Base-by-base conservation (phyloP, 2,888 invertebrate species). In the Mantis religiosa region DNA sequence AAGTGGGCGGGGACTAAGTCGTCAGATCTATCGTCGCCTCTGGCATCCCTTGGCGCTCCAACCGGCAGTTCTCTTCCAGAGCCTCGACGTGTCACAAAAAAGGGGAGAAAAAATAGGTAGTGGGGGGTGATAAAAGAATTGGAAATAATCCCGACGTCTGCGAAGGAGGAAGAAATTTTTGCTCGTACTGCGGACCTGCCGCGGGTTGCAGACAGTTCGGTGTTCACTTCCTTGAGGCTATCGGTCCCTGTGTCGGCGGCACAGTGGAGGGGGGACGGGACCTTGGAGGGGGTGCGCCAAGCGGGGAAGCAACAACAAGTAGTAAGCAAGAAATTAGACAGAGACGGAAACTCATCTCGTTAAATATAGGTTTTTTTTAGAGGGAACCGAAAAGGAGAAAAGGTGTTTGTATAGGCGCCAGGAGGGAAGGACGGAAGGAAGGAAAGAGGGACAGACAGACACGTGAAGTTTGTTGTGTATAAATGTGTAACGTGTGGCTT, bases 11-110 rank as follows among this genome's bases (percentile, higher is more conserved):
- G 71, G 89, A 8, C 88, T 54, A 41, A 47, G 47, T 25, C 54
- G 54, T 41, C 41, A 41, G 34, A 41, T 87, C 87, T 82, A 25
- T 81, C 81, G 47, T 54, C 84, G 83, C 54, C 88, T 27, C 88
- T 82, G 82, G 47, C 85, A 4, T 28, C 83, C 12, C 82, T 88
- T 89, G 85, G 85, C n/a, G 28, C 27, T 27, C 47, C 71, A 81
- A 81, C 89, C 88, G 81, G 89, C 89, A 89, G 89, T 85, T 30
- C 47, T n/a, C 81, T 84, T n/a, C 41, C 81, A 28, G 89, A 84
- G 84, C 84, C 84, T 83, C 88, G 41, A 41, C 28, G 71, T 54
- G 89, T 54, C 28, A 83, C 47, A 85, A 89, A 89, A 88, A 89
- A 87, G 89, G 88, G 87, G 87, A 83, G 84, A 88, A 27, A 82